Percentiles rank a stretch among this genome's conserved stretches.
phyloP scores from a whole-genome alignment of 2,113 vertebrate genomes.

The Porphyrio hochstetteri region DNA sequence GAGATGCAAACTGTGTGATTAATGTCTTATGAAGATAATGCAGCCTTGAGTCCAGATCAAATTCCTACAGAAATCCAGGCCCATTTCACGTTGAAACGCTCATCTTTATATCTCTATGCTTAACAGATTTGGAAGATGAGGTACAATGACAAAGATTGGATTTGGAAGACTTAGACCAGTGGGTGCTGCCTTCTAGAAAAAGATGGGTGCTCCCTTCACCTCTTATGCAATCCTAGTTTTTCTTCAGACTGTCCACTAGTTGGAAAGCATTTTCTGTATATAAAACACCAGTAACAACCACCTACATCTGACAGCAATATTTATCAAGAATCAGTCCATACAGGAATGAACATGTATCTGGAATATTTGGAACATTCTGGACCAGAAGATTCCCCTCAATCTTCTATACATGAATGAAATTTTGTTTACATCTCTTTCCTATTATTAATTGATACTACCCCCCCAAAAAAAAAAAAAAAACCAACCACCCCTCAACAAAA shows the following conservation, averaged over 20 bases:
- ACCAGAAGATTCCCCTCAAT: not conserved
- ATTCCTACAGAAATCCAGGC: not conserved
- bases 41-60: not conserved
- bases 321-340: not conserved
- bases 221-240: not conserved
- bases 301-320: not conserved
- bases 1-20: not conserved
- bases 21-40: not conserved
- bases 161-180: not conserved
- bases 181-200: not conserved
- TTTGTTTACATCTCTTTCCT: not conserved
- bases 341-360: not conserved
- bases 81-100: not conserved
- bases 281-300: not conserved
- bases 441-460: not conserved
- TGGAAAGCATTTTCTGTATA: not conserved
- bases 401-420: not conserved
- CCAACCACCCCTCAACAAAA: too few species aligned
- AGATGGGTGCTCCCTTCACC: not conserved
- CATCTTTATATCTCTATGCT: not conserved
- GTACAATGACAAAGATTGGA: not conserved
- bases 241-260: not conserved
- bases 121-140: not conserved
- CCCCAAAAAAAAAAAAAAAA: not conserved
- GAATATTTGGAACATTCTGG: not conserved